Conservation (phyloP, 1,140 invertebrate species). For the Agrypnia vestita region DNA sequence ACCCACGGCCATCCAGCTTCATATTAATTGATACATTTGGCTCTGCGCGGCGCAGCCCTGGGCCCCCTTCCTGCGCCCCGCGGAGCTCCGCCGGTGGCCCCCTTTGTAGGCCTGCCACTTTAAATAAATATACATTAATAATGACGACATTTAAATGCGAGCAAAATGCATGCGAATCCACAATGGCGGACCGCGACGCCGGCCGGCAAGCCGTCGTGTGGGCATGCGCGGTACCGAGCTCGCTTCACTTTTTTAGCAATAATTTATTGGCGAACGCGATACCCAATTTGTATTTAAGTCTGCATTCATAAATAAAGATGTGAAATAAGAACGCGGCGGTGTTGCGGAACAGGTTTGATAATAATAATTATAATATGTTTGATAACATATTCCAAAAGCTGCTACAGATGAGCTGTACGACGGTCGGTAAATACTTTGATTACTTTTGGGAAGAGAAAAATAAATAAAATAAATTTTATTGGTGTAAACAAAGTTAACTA, state of each 20-base stretch:
- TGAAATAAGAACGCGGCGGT: background rate
- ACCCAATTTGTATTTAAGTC: background rate
- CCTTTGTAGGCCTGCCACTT: constrained; percentile 37
- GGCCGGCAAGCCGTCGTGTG: constrained; percentile 18
- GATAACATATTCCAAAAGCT: no score
- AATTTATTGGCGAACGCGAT: background rate
- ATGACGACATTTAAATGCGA: constrained; percentile 42
- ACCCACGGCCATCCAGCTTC: constrained; percentile 17
- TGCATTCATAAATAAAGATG: background rate
- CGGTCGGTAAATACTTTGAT: no score
- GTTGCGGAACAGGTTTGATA: background rate
- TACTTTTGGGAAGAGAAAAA: no score
- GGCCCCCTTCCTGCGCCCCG: constrained; percentile 15
- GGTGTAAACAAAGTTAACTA: no score
- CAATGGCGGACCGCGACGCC: background rate
- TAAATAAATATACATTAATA: constrained; percentile 42
- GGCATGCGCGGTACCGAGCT: background rate
- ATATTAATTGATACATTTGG: constrained; percentile 40
- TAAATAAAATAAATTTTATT: no score
- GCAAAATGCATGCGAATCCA: constrained; percentile 24
- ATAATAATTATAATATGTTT: no score
- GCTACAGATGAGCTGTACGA: no score
- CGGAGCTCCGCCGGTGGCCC: constrained; percentile 22
- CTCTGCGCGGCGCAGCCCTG: background rate
- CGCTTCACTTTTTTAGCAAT: background rate